A percentile compares a stretch with the other conserved stretches of the same genome.
phyloP scores from a whole-genome alignment of 2,797 vertebrate genomes.

The Xyrichtys novacula region DNA sequence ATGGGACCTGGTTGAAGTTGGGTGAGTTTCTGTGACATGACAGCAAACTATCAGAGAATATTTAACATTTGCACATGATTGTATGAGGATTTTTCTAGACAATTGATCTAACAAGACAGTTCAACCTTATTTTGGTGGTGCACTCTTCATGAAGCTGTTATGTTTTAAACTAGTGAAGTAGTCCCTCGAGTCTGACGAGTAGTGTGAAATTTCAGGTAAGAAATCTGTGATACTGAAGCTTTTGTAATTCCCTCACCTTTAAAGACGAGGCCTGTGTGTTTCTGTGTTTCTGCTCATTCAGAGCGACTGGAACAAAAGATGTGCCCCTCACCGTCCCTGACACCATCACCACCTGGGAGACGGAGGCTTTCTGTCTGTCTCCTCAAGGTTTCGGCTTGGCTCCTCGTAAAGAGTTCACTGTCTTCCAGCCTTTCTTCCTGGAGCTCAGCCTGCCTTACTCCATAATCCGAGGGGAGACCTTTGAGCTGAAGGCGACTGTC shows the following conservation, averaged over 20 bases:
- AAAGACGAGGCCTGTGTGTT: not conserved
- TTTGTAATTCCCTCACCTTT: no score
- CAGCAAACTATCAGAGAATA: no score
- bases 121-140: no score
- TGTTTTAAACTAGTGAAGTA: no score
- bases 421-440: conserved; percentile 88
- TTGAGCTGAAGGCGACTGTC: conserved; percentile 82
- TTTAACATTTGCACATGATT: no score
- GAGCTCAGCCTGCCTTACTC: conserved; percentile 85
- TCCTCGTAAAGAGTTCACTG: conserved; percentile 68
- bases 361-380: conserved; percentile 81
- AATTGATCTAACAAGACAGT: no score
- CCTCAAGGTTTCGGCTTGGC: conserved; percentile 83
- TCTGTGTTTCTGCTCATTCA: conserved; percentile 57
- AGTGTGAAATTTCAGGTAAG: no score
- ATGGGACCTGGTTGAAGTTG: conserved; percentile 72
- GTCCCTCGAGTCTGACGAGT: no score
- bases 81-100: no score
- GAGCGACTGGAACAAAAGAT: conserved; percentile 61
- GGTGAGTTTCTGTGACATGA: conserved; percentile 48
- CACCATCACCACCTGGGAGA: conserved; percentile 85
- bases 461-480: conserved; percentile 85
- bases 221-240: no score
- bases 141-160: no score
- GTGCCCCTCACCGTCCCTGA: conserved; percentile 77